Percentiles rank a stretch among this genome's conserved stretches.
These are phyloP conservation scores for Labeo catla DNA, from an alignment of 2,113 vertebrate genomes.

Conservation along the genomic window DNA sequence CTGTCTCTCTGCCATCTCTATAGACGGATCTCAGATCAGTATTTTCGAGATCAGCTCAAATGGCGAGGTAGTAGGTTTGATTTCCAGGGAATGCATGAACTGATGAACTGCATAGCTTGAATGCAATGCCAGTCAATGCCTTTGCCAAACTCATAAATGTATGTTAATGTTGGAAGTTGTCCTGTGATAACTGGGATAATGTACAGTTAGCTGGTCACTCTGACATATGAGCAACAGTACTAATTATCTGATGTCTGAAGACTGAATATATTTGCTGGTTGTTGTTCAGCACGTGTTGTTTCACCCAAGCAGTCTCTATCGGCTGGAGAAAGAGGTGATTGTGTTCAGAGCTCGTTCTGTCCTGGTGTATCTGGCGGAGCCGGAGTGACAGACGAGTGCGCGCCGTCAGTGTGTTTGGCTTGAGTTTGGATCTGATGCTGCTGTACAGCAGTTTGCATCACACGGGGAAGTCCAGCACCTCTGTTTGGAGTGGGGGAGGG, in stretches of 20 bases:
- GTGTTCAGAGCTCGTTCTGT: constrained; percentile 6
- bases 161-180: neutral
- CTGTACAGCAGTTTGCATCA: neutral
- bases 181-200: neutral
- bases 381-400: neutral
- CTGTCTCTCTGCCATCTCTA: neutral
- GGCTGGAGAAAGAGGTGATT: constrained; percentile 13
- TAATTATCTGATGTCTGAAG: neutral
- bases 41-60: neutral
- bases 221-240: neutral
- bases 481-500: constrained; percentile 19
- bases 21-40: neutral
- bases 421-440: constrained; percentile 14
- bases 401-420: neutral
- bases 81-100: neutral
- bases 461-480: constrained; percentile 8
- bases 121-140: neutral
- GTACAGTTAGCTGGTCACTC: neutral
- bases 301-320: no score
- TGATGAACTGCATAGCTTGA: neutral
- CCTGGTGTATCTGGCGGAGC: neutral
- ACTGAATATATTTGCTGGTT: neutral
- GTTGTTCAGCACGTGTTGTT: neutral
- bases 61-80: neutral
- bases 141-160: neutral